phyloP scores from a whole-genome alignment of 2,888 invertebrate species.

The Drosophila lutescens region DNA sequence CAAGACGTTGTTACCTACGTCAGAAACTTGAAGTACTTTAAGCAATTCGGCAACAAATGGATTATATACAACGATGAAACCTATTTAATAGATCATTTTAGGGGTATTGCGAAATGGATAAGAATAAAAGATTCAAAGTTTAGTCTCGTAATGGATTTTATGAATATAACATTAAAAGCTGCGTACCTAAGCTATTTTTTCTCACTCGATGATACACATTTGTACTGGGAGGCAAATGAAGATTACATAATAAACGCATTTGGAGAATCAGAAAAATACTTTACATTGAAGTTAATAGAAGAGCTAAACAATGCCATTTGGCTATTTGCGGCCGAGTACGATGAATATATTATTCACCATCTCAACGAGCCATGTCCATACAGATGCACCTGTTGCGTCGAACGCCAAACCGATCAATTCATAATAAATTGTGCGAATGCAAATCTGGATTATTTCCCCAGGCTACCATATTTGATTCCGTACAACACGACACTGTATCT shows the following conservation, averaged over 20 bases:
- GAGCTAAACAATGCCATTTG: background rate
- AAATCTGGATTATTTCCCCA: constrained; percentile 5
- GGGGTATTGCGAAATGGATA: background rate
- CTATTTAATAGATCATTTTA: background rate
- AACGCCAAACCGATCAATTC: background rate
- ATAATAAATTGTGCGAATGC: background rate
- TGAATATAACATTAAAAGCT: background rate
- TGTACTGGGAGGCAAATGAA: constrained; percentile 3
- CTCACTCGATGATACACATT: fast-evolving
- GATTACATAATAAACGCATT: background rate
- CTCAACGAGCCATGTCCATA: background rate
- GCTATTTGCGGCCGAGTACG: background rate
- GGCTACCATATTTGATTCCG: background rate
- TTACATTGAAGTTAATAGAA: background rate
- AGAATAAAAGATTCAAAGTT: background rate
- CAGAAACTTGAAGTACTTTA: background rate
- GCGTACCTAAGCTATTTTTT: background rate
- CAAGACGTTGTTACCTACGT: background rate
- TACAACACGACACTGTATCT: constrained; percentile 3
- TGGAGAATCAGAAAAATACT: too few species aligned
- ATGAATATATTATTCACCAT: background rate
- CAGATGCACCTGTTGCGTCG: constrained; percentile 5
- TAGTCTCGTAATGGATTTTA: background rate
- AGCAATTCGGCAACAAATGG: constrained; percentile 9
- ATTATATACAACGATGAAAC: constrained; percentile 6